A percentile compares a stretch with the other conserved stretches of the same genome.
phyloP scores from a whole-genome alignment of 2,797 vertebrate genomes.

The Propithecus perrieri region DNA sequence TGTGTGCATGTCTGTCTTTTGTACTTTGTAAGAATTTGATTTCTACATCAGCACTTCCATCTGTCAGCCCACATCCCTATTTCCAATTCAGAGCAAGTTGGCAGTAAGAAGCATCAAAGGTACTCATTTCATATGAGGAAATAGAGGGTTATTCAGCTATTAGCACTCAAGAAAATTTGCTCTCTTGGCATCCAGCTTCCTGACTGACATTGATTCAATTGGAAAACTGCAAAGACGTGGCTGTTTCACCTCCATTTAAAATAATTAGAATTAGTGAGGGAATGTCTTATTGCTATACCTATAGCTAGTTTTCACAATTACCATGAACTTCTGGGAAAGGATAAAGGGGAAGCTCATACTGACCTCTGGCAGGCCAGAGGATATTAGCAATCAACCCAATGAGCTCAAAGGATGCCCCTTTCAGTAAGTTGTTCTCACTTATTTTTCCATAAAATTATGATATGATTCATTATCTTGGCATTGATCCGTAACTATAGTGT shows the following conservation, averaged over 20 bases:
- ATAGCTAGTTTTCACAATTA: conserved; percentile 57
- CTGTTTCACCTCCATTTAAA: conserved; percentile 62
- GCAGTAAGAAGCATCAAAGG: conserved; percentile 40
- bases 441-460: conserved; percentile 42
- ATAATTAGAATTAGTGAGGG: conserved; percentile 68
- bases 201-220: conserved; percentile 58
- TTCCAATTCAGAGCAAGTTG: conserved; percentile 39
- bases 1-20: not conserved
- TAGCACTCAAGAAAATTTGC: conserved; percentile 63
- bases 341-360: not conserved
- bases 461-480: conserved; percentile 7
- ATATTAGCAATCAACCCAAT: not conserved
- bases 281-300: conserved; percentile 23
- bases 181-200: conserved; percentile 52
- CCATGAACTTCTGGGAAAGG: conserved; percentile 43
- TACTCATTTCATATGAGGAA: conserved; percentile 56
- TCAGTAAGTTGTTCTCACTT: conserved; percentile 32
- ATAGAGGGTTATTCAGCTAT: conserved; percentile 52
- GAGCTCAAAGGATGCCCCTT: not conserved
- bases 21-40: not conserved
- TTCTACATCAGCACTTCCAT: not conserved
- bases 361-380: not conserved
- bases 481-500: not conserved
- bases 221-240: conserved; percentile 59
- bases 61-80: not conserved